Percentiles rank a stretch among this genome's conserved stretches.
Conservation (phyloP, 2,888 invertebrate species). For the Orchestes rusci region DNA sequence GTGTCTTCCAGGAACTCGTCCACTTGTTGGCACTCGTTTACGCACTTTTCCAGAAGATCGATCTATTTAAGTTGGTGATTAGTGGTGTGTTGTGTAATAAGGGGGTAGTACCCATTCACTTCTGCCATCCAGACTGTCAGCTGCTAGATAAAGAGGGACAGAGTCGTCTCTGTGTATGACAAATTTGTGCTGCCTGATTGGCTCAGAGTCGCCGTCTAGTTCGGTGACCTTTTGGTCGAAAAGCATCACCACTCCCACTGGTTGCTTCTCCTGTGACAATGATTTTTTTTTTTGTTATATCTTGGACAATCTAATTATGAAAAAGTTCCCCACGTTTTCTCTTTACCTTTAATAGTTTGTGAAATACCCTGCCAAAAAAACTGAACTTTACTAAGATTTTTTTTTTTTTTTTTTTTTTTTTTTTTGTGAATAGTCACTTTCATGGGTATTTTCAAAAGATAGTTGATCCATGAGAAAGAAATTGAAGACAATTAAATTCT, state of each 20-base stretch:
- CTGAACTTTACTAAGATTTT: too few species aligned
- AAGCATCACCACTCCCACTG: slow-evolving; percentile 83
- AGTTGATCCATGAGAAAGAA: too few species aligned
- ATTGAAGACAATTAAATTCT: too few species aligned
- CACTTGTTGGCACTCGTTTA: slow-evolving; percentile 48
- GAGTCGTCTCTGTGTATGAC: slow-evolving; percentile 60
- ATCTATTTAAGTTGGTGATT: slow-evolving; percentile 8
- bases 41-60: slow-evolving; percentile 71
- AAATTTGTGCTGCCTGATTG: slow-evolving; percentile 56
- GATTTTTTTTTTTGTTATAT: too few species aligned
- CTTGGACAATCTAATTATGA: too few species aligned
- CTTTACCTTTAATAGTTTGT: too few species aligned
- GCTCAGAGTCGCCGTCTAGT: slow-evolving; percentile 53
- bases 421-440: too few species aligned
- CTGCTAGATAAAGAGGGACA: slow-evolving; percentile 70
- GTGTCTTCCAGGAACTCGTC: slow-evolving; percentile 70
- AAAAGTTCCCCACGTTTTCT: too few species aligned
- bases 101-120: slow-evolving; percentile 47
- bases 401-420: too few species aligned
- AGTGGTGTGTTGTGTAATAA: too few species aligned
- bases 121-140: slow-evolving; percentile 62
- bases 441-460: too few species aligned
- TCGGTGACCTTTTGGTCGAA: slow-evolving; percentile 69
- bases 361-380: too few species aligned
- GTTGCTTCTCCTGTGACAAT: slow-evolving; percentile 65